phyloP scores from a whole-genome alignment of 2,113 vertebrate species.

The Danionella cerebrum region DNA sequence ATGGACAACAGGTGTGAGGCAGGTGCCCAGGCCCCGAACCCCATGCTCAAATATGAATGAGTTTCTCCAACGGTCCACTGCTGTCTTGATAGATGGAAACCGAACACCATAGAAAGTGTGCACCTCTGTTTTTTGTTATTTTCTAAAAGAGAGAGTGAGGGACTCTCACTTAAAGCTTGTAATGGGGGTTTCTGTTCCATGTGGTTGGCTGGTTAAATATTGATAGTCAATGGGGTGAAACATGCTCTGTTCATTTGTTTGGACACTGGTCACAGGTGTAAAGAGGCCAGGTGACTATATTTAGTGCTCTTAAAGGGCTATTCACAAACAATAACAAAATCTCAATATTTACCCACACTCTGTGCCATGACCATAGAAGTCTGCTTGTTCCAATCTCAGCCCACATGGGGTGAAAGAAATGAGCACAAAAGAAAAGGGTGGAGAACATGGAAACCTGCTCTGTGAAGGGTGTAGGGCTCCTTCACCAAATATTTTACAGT shows the following conservation, averaged over 20 bases:
- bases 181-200: conserved; percentile 22
- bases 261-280: neutral
- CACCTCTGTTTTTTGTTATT: neutral
- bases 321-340: too few species aligned
- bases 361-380: too few species aligned
- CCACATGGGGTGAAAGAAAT: too few species aligned
- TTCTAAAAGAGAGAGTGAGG: neutral
- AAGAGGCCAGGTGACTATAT: neutral
- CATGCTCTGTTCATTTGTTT: neutral
- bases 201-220: conserved; percentile 11
- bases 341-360: too few species aligned
- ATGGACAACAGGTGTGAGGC: conserved; percentile 38
- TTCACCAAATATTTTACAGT: too few species aligned
- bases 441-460: too few species aligned
- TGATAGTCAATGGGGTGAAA: neutral
- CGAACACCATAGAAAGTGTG: neutral
- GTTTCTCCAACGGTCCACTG: neutral
- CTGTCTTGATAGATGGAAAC: conserved; percentile 11
- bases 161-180: conserved; percentile 25
- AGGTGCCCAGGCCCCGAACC: conserved; percentile 3
- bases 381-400: too few species aligned
- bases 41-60: conserved; percentile 34
- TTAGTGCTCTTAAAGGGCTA: neutral
- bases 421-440: neutral
- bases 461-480: too few species aligned